Evolutionary conservation across 2,888 invertebrate genomes (phyloP).

Genomic region (Papilio protenor): DNA sequence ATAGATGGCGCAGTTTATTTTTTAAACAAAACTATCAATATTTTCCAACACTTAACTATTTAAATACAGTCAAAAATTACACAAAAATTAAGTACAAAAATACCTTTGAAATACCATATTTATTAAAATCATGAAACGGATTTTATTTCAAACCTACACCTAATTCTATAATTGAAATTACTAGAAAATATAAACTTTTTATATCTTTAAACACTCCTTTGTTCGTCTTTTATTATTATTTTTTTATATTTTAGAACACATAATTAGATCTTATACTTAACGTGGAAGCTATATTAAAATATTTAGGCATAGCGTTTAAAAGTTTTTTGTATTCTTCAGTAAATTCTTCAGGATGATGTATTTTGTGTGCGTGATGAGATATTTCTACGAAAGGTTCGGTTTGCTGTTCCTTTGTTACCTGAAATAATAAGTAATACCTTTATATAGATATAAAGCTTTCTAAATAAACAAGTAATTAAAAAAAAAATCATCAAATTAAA

Average conservation of each 20-base stretch:
- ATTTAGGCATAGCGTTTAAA: constrained; percentile 60
- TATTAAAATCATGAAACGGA: too few species aligned
- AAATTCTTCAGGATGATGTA: constrained; percentile 64
- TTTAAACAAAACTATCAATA: too few species aligned
- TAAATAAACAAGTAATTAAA: too few species aligned
- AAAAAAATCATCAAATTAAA: neutral
- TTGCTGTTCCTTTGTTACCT: constrained; percentile 55
- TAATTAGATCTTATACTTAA: constrained; percentile 67
- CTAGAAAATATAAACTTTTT: too few species aligned
- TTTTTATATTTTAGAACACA: constrained; percentile 53
- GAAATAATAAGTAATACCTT: constrained; percentile 32
- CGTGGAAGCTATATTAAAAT: constrained; percentile 68
- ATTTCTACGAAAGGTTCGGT: constrained; percentile 60
- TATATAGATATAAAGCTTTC: neutral
- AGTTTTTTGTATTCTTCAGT: constrained; percentile 59
- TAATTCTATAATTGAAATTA: too few species aligned
- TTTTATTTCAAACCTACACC: too few species aligned
- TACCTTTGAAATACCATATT: too few species aligned
- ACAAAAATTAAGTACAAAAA: too few species aligned
- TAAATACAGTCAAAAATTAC: too few species aligned
- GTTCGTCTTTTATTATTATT: neutral
- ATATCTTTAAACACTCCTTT: neutral
- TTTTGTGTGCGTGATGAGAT: constrained; percentile 66
- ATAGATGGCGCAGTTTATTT: too few species aligned
- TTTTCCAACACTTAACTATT: too few species aligned